These are phyloP conservation scores for Metridium senile DNA, from an alignment of 92 coral and sea anemone genomes.

Conservation along the genomic window DNA sequence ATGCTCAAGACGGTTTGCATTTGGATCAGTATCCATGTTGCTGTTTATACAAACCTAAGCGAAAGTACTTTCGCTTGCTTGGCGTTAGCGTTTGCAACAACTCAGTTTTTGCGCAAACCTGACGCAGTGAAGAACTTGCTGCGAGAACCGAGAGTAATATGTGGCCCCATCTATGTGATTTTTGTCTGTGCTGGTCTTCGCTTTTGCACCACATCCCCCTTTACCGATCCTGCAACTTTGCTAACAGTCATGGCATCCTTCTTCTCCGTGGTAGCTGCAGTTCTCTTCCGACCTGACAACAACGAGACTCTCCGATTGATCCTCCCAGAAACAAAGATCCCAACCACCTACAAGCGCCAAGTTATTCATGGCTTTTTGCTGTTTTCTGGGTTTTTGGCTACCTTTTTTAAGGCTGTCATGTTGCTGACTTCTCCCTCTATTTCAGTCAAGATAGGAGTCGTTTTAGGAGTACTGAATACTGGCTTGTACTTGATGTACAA, in stretches of 20 bases:
- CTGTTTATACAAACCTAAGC: constrained; percentile 8
- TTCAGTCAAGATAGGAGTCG: neutral
- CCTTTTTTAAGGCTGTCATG: neutral
- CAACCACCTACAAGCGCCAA: constrained; percentile 12
- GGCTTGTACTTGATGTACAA: constrained; percentile 4
- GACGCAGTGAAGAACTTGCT: constrained; percentile 20
- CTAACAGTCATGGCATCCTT: constrained; percentile 7
- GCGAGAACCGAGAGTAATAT: constrained; percentile 37
- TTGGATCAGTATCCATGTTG: neutral
- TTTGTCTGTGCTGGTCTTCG: constrained; percentile 31
- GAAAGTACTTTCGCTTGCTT: constrained; percentile 31
- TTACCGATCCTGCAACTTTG: neutral
- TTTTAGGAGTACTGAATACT: constrained; percentile 14
- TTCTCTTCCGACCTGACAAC: constrained; percentile 64
- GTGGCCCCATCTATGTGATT: constrained; percentile 53
- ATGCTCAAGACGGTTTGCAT: constrained; percentile 26
- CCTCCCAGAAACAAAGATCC: constrained; percentile 45
- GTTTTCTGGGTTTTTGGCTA: constrained; percentile 18
- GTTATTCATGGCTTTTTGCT: constrained; percentile 35
- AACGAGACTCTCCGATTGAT: constrained; percentile 22
- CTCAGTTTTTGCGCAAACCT: constrained; percentile 58
- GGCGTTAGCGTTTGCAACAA: constrained; percentile 38
- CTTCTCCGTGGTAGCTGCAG: constrained; percentile 46
- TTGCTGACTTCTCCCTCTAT: neutral
- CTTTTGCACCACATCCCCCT: neutral